Evolutionary conservation across 2,888 invertebrate genomes (phyloP), one percentile per base, ranked within the genome.

Genomic region (Ectemnius lituratus): DNA sequence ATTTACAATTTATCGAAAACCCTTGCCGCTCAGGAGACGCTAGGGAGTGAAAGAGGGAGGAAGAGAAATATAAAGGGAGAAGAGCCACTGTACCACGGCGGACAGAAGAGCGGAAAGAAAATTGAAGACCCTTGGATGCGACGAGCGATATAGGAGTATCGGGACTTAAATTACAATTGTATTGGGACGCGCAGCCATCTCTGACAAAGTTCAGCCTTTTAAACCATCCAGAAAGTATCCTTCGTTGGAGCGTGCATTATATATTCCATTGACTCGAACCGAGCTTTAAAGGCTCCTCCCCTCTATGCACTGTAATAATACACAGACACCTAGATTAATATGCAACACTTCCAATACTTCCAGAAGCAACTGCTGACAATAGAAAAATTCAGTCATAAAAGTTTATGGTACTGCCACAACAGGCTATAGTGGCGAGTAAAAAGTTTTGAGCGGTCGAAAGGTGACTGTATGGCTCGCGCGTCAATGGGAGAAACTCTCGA

Each of bases 1-100:
- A 77, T 81, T 81, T 81, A 81, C 79, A 79, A 81, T 81, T 81
- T 81, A 79, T 81, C 66, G 79, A 81, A 74, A 78, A 78, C 67
- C 75, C 80, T 75, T 67, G 71, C 73, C 64, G 71, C 52, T 18
- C 23, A 27, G 64, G 73, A 69, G 68, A 61, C 63, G 56, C 56
- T 66, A 23, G 78, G 71, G 71, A 67, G 59, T 59, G 62, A 18
- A 20, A 16, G 20, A 57, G 65, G 65, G 28, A 73, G 65, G 37
- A 8, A 23, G 37, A 37, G 8, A 4, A 37, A 37, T 37, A 6
- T 37, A 37, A 37, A 37, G 37, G 37, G 4, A 37, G 37, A 6
- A 11, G 37, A 37, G 37, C 37, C 37, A 37, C 8, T 37, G 37
- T 37, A 37, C 37, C 37, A 11, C 37, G 37, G 37, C 37, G 37